Conservation (phyloP, 2,797 vertebrate genomes). For the Oceanodroma leucorhoa region DNA sequence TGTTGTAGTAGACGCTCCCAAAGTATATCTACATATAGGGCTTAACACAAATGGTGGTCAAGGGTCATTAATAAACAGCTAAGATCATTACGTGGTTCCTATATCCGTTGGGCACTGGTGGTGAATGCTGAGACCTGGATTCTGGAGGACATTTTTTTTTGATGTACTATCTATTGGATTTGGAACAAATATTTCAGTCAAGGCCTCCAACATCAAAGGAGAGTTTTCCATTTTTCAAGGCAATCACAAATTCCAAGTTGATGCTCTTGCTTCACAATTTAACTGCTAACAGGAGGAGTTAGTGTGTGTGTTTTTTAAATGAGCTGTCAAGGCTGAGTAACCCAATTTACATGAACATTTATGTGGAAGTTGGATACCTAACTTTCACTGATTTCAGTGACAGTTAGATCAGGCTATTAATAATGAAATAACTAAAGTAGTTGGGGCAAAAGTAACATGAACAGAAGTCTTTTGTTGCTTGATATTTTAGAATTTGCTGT, state of each 20-base stretch:
- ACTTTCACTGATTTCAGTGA: background rate
- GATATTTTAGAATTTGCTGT: background rate
- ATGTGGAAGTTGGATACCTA: background rate
- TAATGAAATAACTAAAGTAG: background rate
- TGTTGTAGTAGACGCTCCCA: background rate
- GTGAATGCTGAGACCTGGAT: background rate
- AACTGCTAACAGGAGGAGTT: background rate
- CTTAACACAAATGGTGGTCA: background rate
- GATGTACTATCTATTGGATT: background rate
- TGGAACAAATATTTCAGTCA: background rate
- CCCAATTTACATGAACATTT: background rate
- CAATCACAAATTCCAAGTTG: background rate
- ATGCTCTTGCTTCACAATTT: background rate
- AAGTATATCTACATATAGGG: background rate
- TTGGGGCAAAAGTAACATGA: background rate
- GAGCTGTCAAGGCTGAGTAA: background rate
- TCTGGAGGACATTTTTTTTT: background rate
- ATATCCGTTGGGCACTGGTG: background rate
- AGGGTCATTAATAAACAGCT: background rate
- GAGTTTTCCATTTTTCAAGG: background rate
- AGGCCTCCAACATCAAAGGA: background rate
- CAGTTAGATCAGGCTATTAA: background rate
- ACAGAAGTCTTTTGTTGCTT: background rate
- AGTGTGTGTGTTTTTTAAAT: background rate
- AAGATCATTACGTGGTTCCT: background rate